Base-by-base conservation (phyloP, 2,888 invertebrate genomes). In the Lottia gigantea region DNA sequence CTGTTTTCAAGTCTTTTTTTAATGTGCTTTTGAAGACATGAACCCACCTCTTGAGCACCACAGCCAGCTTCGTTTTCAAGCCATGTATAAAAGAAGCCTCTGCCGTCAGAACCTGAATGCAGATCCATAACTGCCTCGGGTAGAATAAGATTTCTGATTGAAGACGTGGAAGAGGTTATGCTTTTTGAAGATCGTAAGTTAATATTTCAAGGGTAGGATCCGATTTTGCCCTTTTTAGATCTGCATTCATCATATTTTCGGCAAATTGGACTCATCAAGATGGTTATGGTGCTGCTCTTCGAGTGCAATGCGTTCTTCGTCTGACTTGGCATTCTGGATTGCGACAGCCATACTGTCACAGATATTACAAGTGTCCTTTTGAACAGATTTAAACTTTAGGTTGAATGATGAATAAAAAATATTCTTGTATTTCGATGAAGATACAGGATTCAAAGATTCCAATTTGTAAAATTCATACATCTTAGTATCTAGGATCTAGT, bases 391-490 rank as follows among this genome's bases (percentile, higher is more conserved):
- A 19, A 49, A 49, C 11, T 49, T 49, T 7, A 49, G 49, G 19
- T 49, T 49, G 19, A 49, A 49, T n/a, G n/a, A 19, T 49, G 49
- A n/a, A 49, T 49, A 49, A 49, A 49, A 49, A n/a, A 49, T 49
- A 19, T 49, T 16, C 19, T 49, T 49, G 49, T 49, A 49, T 19
- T 49, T 49, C 19, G 49, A 49, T n/a, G 14, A 19, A 49, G 49
- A 49, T n/a, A 49, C 49, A n/a, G 49, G 49, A 7, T 49, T n/a
- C 16, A n/a, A 16, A 15, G n/a, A 49, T 49, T 49, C 49, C n/a
- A 8, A n/a, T 19, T 49, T 49, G 49, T 49, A 49, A 11, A 49
- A 16, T 16, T 49, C 49, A 49, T 49, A 49, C 49, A 49, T 49
- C 2, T 49, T 15, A n/a, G 49, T 19, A 49, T 49, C n/a, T 49